phyloP scores from a whole-genome alignment of 2,113 vertebrate genomes.

The Microcebus ravelobensis region DNA sequence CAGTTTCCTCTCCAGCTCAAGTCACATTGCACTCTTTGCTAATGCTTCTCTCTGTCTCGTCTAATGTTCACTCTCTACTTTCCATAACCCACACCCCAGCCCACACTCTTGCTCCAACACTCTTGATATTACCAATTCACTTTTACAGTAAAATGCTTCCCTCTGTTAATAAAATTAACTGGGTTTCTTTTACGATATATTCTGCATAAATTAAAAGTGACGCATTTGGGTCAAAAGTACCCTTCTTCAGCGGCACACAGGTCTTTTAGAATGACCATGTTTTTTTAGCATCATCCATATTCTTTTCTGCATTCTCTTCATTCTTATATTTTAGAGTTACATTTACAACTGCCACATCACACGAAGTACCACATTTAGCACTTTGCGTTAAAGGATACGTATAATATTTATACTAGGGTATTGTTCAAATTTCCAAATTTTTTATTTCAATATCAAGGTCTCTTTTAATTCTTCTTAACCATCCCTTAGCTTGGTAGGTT shows the following conservation, averaged over 20 bases:
- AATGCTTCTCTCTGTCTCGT: background rate
- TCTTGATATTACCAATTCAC: background rate
- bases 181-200: background rate
- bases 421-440: background rate
- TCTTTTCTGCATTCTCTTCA: background rate
- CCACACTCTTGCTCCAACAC: background rate
- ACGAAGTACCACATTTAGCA: background rate
- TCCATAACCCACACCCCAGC: fast-evolving
- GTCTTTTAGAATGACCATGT: background rate
- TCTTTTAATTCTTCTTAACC: slow-evolving; percentile 15
- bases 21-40: background rate
- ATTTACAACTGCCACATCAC: background rate
- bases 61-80: background rate
- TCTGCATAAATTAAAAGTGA: slow-evolving; percentile 22
- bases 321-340: background rate
- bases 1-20: background rate
- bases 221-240: slow-evolving; percentile 24
- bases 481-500: background rate
- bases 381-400: background rate
- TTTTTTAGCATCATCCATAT: background rate
- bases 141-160: background rate
- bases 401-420: background rate
- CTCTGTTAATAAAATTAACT: background rate
- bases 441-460: background rate
- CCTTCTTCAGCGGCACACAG: background rate